These are phyloP conservation scores for Cyphomyrmex costatus DNA, from an alignment of 1,140 invertebrate genomes.

Conservation along the genomic window DNA sequence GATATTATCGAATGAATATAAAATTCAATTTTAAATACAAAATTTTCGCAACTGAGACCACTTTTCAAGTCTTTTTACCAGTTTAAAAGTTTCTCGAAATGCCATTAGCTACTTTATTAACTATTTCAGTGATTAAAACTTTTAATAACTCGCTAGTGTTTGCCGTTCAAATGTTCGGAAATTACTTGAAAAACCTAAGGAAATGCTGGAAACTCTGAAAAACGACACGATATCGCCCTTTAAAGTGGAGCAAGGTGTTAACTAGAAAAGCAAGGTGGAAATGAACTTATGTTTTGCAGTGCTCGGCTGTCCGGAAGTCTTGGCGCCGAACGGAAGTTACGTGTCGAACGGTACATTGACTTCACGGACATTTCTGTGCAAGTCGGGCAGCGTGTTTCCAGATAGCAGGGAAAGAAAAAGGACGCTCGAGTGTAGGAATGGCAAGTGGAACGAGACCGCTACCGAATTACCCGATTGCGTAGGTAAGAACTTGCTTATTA, in stretches of 20 bases:
- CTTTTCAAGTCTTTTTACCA: neutral
- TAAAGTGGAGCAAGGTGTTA: neutral
- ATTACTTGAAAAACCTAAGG: neutral
- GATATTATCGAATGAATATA: neutral
- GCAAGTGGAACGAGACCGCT: conserved; percentile 83
- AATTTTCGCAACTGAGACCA: neutral
- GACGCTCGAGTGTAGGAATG: conserved; percentile 81
- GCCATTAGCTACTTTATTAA: neutral
- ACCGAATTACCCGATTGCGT: conserved; percentile 79
- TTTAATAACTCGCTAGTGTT: conserved; percentile 3
- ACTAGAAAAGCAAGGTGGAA: neutral
- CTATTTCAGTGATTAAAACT: conserved; percentile 8
- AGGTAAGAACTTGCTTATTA: conserved; percentile 70
- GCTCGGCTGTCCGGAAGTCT: conserved; percentile 81
- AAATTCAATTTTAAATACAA: conserved; percentile 1
- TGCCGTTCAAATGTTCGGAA: neutral
- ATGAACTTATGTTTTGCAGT: conserved; percentile 74
- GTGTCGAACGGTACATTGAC: conserved; percentile 80
- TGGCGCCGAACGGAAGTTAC: conserved; percentile 82
- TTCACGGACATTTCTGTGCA: conserved; percentile 82
- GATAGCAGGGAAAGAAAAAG: conserved; percentile 80
- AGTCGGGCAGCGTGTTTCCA: conserved; percentile 81
- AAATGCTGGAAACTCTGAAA: conserved; percentile 9
- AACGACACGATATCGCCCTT: neutral
- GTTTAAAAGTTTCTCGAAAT: neutral